Percentiles rank a stretch among this genome's conserved stretches.
These are phyloP conservation scores for Dryobota labecula DNA, from an alignment of 2,888 invertebrate genomes.

Conservation along the genomic window DNA sequence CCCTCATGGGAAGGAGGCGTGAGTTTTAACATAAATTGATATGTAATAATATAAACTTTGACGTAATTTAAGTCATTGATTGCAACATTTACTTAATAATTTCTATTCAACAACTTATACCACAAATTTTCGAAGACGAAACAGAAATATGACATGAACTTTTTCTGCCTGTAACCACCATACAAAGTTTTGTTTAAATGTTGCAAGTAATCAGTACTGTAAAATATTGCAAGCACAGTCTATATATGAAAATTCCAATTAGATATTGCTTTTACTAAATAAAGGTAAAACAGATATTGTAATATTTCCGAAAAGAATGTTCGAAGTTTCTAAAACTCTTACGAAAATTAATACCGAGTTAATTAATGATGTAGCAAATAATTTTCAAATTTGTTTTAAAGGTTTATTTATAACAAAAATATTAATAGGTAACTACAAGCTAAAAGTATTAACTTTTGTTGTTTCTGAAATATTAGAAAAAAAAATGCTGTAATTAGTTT, in stretches of 20 bases:
- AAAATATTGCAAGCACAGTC: not conserved
- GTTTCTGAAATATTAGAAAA: not conserved
- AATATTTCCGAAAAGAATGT: constrained; percentile 8
- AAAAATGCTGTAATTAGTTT: not conserved
- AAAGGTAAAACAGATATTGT: not conserved
- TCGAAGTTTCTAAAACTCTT: constrained; percentile 14
- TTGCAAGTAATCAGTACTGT: not conserved
- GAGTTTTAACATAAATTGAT: no score
- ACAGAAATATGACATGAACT: not conserved
- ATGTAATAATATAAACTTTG: no score
- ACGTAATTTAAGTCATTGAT: no score
- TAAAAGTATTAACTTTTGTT: no score
- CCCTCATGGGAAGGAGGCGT: no score
- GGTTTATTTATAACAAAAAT: not conserved
- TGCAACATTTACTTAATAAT: no score
- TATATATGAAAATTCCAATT: not conserved
- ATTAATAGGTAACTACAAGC: not conserved
- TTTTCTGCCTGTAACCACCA: not conserved
- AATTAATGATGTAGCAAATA: not conserved
- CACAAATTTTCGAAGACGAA: not conserved
- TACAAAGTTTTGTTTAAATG: not conserved
- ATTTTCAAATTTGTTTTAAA: constrained; percentile 6
- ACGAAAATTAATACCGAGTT: constrained; percentile 12
- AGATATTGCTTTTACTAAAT: not conserved
- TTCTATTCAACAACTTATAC: not conserved